These are phyloP conservation scores for Hymenopus coronatus DNA, from an alignment of 2,888 invertebrate genomes.

Conservation along the genomic window DNA sequence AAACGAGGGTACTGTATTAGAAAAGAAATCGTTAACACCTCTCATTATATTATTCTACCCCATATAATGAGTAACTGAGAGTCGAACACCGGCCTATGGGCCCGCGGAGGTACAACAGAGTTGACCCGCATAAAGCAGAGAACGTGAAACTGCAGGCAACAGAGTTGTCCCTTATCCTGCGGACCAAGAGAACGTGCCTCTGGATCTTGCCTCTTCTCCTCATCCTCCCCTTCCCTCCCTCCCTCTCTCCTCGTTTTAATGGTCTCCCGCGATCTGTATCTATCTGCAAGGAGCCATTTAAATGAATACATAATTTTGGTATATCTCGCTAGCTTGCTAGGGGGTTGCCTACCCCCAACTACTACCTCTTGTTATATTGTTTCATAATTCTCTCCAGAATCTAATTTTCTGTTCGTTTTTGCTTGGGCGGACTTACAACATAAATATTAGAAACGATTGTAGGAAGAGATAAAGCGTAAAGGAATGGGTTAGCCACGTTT, in stretches of 20 bases:
- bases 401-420: constrained; percentile 33
- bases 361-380: constrained; percentile 27
- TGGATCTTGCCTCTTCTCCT: not conserved
- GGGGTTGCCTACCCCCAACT: not conserved
- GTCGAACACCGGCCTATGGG: too few relatives aligned
- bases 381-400: constrained; percentile 29
- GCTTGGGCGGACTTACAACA: constrained; percentile 23
- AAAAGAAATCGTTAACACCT: too few relatives aligned
- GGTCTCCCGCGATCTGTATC: constrained; percentile 23
- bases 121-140: too few relatives aligned
- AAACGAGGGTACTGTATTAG: too few relatives aligned
- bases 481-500: not conserved
- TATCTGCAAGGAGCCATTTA: constrained; percentile 30
- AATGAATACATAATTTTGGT: constrained; percentile 34
- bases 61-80: too few relatives aligned
- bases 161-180: not conserved
- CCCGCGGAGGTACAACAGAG: too few relatives aligned
- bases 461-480: not conserved
- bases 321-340: constrained; percentile 1
- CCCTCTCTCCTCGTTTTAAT: constrained; percentile 8
- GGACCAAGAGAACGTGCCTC: not conserved
- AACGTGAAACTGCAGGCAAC: too few relatives aligned
- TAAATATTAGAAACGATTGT: constrained; percentile 25
- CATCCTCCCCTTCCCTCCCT: not conserved
- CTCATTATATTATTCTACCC: too few relatives aligned